Base-by-base conservation (phyloP, 2,797 vertebrate genomes). In the Brotogeris chrysoptera region DNA sequence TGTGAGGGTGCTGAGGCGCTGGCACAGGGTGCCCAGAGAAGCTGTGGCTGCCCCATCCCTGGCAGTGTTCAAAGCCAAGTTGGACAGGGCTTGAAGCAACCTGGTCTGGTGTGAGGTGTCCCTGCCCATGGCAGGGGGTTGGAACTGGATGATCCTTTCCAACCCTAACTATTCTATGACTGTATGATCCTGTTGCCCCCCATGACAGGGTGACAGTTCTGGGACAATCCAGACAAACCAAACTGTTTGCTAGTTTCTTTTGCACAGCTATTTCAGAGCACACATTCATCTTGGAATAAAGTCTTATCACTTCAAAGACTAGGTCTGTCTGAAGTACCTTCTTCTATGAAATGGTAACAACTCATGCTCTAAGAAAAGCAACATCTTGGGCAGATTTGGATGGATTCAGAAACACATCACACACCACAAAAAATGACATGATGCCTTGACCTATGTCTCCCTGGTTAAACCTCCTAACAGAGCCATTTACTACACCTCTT, bases 391-490 rank as follows among this genome's bases (percentile, higher is more conserved):
- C 47, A 92, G 79, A 72, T 70, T 71, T 65, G 63, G 86, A 76
- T 64, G 71, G 43, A 91, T 73, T 43, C 44, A 87, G 66, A 91
- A 94, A 94, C 55, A 28, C 63, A 43, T 60, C 21, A 38, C 30
- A 44, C 20, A 25, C 73, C 63, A 77, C 4, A 50, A 80, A 57
- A 88, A 92, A 61, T 46, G 76, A 84, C 72, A 49, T 9, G 24
- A 74, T 90, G 80, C 53, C 91, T 81, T 92, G 71, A 96, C 88
- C 90, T 90, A 20, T 0, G 4, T 25, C 60, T 49, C 52, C 41
- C 63, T 81, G 69, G 72, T 70, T 92, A 95, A 95, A 83, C 43
- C 60, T 86, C 69, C 92, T 78, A 89, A 82, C 65, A 85, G 70
- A 86, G 90, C 39, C 63, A 74, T 94, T 95, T 86, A 81, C 69